These are phyloP conservation scores for Scylla paramamosain DNA, from an alignment of 1,140 invertebrate species.

Conservation along the genomic window DNA sequence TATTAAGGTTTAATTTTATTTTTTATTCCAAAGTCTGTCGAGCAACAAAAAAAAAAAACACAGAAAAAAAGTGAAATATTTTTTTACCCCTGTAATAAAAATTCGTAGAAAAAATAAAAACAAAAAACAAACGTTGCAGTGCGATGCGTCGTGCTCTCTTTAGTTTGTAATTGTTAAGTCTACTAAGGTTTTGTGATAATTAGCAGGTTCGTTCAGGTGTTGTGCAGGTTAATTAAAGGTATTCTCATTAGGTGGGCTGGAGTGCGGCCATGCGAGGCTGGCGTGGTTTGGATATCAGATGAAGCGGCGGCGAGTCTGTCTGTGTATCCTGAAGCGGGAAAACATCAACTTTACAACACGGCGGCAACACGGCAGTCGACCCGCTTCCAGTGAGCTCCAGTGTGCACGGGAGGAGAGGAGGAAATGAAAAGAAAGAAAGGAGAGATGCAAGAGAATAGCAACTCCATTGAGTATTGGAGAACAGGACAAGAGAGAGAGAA, in stretches of 20 bases:
- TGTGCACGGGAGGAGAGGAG: no score
- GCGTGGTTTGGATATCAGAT: constrained; percentile 13
- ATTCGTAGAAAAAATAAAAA: constrained; percentile 4
- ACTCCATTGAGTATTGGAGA: not conserved
- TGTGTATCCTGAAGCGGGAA: not conserved
- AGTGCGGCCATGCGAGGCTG: not conserved
- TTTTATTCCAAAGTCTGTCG: not conserved
- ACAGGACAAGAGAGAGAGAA: not conserved
- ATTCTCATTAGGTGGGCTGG: not conserved
- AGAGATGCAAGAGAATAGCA: no score
- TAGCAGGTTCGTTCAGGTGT: not conserved
- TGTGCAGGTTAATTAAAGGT: not conserved
- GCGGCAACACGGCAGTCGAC: no score
- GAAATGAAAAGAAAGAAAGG: no score
- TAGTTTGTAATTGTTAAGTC: constrained; percentile 9
- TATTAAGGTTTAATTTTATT: constrained; percentile 6
- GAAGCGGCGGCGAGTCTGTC: not conserved
- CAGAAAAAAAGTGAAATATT: not conserved
- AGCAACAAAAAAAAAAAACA: not conserved
- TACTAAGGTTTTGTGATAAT: constrained; percentile 24
- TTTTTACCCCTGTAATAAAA: not conserved
- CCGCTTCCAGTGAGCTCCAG: no score
- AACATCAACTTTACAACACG: no score
- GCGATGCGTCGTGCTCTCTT: not conserved
- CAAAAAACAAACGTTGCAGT: not conserved